Base-by-base conservation (phyloP, 2,113 vertebrate species). In the sheep (Ovis aries) region DNA sequence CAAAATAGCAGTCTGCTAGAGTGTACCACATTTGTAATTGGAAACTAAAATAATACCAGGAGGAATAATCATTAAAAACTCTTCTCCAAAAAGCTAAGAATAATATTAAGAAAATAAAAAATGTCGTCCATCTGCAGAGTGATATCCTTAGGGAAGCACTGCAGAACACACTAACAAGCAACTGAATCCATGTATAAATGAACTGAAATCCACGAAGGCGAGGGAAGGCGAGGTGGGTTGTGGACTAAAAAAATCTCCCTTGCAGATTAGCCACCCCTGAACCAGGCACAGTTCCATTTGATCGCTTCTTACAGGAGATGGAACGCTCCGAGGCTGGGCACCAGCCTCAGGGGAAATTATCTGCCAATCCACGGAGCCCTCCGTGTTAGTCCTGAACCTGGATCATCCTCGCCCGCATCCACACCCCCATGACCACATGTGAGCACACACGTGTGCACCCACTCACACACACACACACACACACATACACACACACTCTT, bases 101-200 rank as follows among this genome's bases (percentile, higher is more conserved):
- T 98, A 98, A 98, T 98, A 99, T 98, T 99, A 98, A 98, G 98
- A 98, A 98, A 98, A 96, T 84, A 97, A 98, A 99, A 98, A 98
- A 98, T 98, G 98, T 97, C 94, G 90, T 98, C 98, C 98, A 98
- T 98, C 98, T 98, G 98, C 98, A 98, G 98, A 97, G 91, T 89
- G 97, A 29, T 67, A 96, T 98, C 98, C 98, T 98, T 91, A 93
- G 97, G 97, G 98, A 97, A 59, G 97, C 93, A 86, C 59, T 50
- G 88, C 88, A 95, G 94, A 97, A 64, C 90, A 43, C 86, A 96
- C 96, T 98, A 99, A 98, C 98, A 98, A 98, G 97, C 97, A 98
- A 98, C 98, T 31, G 97, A 98, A 98, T 98, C 95, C 95, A 77
- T 97, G 98, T 95, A 96, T 97, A 98, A 98, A 98, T 96, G 87